Conservation (phyloP, 2,113 vertebrate species). For the Porphyrio hochstetteri region DNA sequence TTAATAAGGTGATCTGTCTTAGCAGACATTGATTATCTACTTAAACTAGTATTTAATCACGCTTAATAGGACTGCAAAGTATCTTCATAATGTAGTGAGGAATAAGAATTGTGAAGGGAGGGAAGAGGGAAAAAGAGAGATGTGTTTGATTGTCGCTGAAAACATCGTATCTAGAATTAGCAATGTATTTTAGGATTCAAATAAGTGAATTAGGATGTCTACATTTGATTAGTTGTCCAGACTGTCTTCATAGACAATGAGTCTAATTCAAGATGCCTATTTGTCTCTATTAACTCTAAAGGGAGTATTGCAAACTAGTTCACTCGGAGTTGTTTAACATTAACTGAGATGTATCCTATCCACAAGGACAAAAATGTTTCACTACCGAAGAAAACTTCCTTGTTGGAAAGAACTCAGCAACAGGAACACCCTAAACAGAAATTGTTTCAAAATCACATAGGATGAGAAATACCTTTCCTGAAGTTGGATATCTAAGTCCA, state of each 20-base stretch:
- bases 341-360: background rate
- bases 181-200: background rate
- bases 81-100: background rate
- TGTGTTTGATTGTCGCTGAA: background rate
- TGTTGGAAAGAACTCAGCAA: background rate
- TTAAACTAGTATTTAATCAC: constrained; percentile 53
- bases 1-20: constrained; percentile 55
- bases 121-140: background rate
- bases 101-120: background rate
- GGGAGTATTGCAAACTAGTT: background rate
- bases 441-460: background rate
- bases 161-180: background rate
- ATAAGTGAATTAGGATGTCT: constrained; percentile 1
- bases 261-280: background rate
- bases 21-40: constrained; percentile 55
- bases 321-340: background rate
- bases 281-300: constrained; percentile 17
- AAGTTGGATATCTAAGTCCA: background rate
- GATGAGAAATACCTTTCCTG: background rate
- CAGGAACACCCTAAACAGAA: background rate
- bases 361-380: background rate
- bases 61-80: background rate
- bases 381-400: background rate
- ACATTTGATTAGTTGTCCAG: constrained; percentile 14
- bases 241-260: background rate